Percentiles rank a stretch among this genome's conserved stretches.
Conservation (phyloP, 2,888 invertebrate genomes). For the Arctia plantaginis region DNA sequence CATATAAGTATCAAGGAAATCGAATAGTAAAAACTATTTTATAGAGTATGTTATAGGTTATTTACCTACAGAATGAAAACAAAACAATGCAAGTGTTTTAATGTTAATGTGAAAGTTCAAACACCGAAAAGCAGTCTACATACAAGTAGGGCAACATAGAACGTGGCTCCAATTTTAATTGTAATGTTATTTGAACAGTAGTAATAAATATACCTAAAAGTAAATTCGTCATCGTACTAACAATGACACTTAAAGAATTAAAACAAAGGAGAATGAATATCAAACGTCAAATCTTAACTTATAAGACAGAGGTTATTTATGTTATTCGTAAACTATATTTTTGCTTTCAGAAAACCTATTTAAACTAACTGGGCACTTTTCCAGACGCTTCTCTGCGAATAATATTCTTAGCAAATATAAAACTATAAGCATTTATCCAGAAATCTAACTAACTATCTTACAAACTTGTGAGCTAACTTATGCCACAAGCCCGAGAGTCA, state of each 20-base stretch:
- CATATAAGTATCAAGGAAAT: not conserved
- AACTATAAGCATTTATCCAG: not conserved
- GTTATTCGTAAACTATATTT: not conserved
- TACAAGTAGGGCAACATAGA: conserved; percentile 32
- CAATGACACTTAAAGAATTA: too few species aligned
- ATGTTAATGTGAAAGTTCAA: conserved; percentile 39
- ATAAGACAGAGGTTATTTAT: not conserved
- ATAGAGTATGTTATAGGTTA: not conserved
- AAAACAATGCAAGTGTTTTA: conserved; percentile 26
- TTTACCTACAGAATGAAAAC: not conserved
- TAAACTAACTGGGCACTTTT: not conserved
- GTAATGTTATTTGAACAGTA: not conserved
- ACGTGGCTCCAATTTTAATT: conserved; percentile 24
- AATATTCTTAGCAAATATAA: not conserved
- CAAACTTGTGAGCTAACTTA: not conserved
- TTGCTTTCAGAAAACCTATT: not conserved
- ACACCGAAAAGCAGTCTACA: conserved; percentile 23
- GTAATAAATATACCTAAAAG: too few species aligned
- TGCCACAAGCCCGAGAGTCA: not conserved
- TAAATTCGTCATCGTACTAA: not conserved
- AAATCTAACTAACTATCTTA: not conserved
- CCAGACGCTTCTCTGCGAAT: not conserved
- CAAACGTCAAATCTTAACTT: not conserved
- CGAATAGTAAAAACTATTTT: not conserved
- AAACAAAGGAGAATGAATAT: not conserved